Evolutionary conservation across 2,113 vertebrate genomes (phyloP).

Genomic region (Tetraodon nigroviridis): DNA sequence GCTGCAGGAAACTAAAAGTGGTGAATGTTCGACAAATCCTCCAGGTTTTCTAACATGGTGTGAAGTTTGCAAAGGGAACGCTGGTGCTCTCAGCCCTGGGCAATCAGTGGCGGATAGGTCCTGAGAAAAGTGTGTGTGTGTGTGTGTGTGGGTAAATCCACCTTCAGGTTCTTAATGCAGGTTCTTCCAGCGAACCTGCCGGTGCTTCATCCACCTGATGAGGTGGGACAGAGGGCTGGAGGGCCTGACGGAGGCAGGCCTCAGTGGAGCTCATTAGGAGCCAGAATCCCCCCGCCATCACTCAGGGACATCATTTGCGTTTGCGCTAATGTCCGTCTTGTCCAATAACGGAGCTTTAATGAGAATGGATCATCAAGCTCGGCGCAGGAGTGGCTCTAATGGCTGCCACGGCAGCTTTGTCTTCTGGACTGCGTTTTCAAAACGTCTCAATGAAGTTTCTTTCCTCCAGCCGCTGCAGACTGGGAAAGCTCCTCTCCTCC

Average conservation of each 20-base stretch:
- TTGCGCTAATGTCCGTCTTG: conserved; percentile 19
- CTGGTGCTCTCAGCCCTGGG: conserved; percentile 2
- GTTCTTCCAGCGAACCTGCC: not conserved
- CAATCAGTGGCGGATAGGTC: conserved; percentile 41
- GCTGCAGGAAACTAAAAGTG: not conserved
- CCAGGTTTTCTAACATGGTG: no score
- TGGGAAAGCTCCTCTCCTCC: conserved; percentile 35
- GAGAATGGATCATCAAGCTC: conserved; percentile 49
- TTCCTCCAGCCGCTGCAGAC: conserved; percentile 2
- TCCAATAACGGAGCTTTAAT: conserved; percentile 39
- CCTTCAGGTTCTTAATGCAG: conserved; percentile 16
- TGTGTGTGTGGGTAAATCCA: conserved; percentile 5
- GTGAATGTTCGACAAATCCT: not conserved
- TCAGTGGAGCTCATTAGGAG: conserved; percentile 61
- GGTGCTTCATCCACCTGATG: conserved; percentile 43
- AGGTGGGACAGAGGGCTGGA: conserved; percentile 20
- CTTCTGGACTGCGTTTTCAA: conserved; percentile 8
- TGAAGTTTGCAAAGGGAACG: no score
- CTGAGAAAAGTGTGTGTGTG: conserved; percentile 13
- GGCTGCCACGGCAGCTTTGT: conserved; percentile 3
- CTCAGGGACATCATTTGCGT: conserved; percentile 44
- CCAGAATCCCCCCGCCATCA: conserved; percentile 22
- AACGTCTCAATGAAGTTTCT: conserved; percentile 1
- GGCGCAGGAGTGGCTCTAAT: conserved; percentile 9
- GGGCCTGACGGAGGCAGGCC: conserved; percentile 30